phyloP scores from a whole-genome alignment of 1,140 invertebrate genomes.

The Araneus ventricosus region DNA sequence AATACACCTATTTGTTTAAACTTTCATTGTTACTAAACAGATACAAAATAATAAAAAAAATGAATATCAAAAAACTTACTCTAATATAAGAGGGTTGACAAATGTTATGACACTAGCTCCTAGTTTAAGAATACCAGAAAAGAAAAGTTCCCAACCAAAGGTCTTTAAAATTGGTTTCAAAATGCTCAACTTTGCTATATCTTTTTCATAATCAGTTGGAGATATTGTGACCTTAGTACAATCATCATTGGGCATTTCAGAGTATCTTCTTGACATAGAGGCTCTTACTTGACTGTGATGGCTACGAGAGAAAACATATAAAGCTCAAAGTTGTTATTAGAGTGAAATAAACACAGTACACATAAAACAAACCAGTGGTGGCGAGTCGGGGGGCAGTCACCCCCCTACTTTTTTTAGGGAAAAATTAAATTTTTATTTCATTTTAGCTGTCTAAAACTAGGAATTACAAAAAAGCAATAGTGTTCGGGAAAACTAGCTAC shows the following conservation, averaged over 20 bases:
- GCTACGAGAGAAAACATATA: not conserved
- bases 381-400: no score
- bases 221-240: not conserved
- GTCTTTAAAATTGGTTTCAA: slow-evolving; percentile 83
- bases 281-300: slow-evolving; percentile 46
- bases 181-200: slow-evolving; percentile 76
- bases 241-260: slow-evolving; percentile 14
- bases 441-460: no score
- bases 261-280: slow-evolving; percentile 19
- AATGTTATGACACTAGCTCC: slow-evolving; percentile 93
- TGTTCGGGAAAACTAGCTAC: no score
- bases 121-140: slow-evolving; percentile 89
- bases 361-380: no score
- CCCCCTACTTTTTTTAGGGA: no score
- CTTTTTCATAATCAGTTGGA: slow-evolving; percentile 49
- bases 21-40: not conserved
- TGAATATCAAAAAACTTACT: slow-evolving; percentile 70
- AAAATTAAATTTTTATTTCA: no score
- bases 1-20: no score
- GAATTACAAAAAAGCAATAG: no score
- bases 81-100: slow-evolving; percentile 86
- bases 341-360: no score
- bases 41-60: not conserved
- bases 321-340: no score
- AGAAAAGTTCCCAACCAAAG: slow-evolving; percentile 91